Evolutionary conservation across 2,113 vertebrate species (phyloP).

Genomic region (Acanthochromis polyacanthus): DNA sequence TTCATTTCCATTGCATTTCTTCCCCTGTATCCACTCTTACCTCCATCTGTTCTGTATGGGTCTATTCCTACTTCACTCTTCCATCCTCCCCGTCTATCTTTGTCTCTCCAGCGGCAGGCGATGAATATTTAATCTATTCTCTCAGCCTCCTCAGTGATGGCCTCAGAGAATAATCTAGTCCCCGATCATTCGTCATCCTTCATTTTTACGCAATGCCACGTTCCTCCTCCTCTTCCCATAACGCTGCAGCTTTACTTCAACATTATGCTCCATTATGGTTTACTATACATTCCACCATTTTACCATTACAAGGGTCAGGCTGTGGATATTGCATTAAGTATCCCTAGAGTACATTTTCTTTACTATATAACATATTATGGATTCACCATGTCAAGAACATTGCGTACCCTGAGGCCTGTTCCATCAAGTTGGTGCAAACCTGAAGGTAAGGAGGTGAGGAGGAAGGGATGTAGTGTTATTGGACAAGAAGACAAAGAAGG

Average conservation of each 20-base stretch:
- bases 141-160: conserved; percentile 58
- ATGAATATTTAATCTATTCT: conserved; percentile 76
- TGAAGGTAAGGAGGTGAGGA: conserved; percentile 1
- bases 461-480: background rate
- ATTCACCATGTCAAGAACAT: conserved; percentile 12
- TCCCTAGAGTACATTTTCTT: conserved; percentile 19
- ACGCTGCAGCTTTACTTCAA: conserved; percentile 19
- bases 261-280: conserved; percentile 17
- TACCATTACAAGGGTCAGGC: background rate
- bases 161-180: conserved; percentile 73
- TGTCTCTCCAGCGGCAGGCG: conserved; percentile 63
- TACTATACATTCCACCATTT: conserved; percentile 16
- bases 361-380: conserved; percentile 7
- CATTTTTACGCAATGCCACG: conserved; percentile 59
- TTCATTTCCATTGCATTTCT: conserved; percentile 11
- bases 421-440: conserved; percentile 42
- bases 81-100: conserved; percentile 48
- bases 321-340: conserved; percentile 15
- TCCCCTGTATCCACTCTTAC: background rate
- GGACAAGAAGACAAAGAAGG: background rate
- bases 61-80: conserved; percentile 28
- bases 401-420: conserved; percentile 9
- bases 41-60: conserved; percentile 18
- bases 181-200: conserved; percentile 66
- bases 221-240: conserved; percentile 42